A percentile compares a stretch with the other conserved stretches of the same genome.
phyloP scores from a whole-genome alignment of 2,888 invertebrate genomes.

The Drosophila maculinotata region DNA sequence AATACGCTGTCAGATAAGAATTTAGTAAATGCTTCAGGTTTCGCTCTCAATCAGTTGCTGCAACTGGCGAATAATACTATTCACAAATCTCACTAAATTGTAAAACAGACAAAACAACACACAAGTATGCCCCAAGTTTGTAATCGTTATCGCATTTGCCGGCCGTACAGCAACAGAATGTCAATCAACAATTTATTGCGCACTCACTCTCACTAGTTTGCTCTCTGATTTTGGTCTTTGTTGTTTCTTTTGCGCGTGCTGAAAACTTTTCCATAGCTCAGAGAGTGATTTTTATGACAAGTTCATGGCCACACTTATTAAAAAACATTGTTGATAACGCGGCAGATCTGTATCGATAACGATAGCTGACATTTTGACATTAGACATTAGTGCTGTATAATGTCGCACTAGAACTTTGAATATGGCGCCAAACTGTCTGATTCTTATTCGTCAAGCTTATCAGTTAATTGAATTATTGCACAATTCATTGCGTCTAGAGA shows the following conservation, averaged over 20 bases:
- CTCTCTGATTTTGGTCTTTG: constrained; percentile 15
- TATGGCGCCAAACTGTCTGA: constrained; percentile 37
- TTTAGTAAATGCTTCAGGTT: constrained; percentile 19
- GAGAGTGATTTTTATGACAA: constrained; percentile 24
- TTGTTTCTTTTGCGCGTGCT: constrained; percentile 15
- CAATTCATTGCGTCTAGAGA: neutral
- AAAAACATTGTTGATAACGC: constrained; percentile 11
- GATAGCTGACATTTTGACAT: constrained; percentile 38
- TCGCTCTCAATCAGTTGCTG: constrained; percentile 1
- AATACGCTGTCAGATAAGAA: constrained; percentile 52
- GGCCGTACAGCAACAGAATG: constrained; percentile 20
- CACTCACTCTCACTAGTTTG: constrained; percentile 21
- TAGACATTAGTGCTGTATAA: constrained; percentile 35
- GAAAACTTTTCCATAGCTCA: constrained; percentile 49
- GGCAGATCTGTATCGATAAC: constrained; percentile 60
- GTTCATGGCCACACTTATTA: constrained; percentile 61
- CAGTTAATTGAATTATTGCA: constrained; percentile 18
- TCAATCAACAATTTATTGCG: constrained; percentile 31
- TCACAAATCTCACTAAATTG: too few relatives aligned
- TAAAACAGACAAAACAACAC: constrained; percentile 17
- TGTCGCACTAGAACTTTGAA: constrained; percentile 36
- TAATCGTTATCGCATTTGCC: constrained; percentile 70
- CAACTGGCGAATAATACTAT: constrained; percentile 20
- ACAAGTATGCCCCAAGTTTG: constrained; percentile 29
- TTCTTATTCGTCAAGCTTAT: constrained; percentile 7